These are phyloP conservation scores for Trisateles emortualis DNA, from an alignment of 2,888 invertebrate species.

Conservation along the genomic window DNA sequence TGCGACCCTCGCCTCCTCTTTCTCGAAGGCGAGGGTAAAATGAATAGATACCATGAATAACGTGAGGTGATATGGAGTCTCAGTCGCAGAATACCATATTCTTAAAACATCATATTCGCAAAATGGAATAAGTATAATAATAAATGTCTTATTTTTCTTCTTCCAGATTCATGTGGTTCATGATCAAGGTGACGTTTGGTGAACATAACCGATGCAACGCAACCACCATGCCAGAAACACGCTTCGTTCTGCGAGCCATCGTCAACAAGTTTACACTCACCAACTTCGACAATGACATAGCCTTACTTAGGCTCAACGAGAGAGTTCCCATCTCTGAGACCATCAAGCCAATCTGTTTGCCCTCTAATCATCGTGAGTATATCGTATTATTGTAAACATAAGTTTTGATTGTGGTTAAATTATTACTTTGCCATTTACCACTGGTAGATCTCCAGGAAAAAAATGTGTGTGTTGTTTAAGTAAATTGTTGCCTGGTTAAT, in stretches of 20 bases:
- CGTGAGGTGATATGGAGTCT: no score
- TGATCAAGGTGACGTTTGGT: slow-evolving; percentile 96
- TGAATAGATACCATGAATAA: no score
- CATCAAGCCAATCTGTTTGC: slow-evolving; percentile 94
- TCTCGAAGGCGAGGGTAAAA: no score
- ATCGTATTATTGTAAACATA: not conserved
- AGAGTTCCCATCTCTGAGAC: slow-evolving; percentile 92
- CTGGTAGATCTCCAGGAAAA: no score
- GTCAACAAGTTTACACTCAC: slow-evolving; percentile 93
- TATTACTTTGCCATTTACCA: no score
- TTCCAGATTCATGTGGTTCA: slow-evolving; percentile 96
- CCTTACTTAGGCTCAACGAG: slow-evolving; percentile 93
- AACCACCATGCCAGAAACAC: slow-evolving; percentile 90
- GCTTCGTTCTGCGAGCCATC: slow-evolving; percentile 92
- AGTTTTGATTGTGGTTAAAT: no score
- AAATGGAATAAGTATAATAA: no score
- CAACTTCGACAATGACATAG: slow-evolving; percentile 96
- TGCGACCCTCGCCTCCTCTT: no score
- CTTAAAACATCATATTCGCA: no score
- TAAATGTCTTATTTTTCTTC: slow-evolving; percentile 31
- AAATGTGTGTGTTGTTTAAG: no score
- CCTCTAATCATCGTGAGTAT: slow-evolving; percentile 84
- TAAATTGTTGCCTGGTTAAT: no score
- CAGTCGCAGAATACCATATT: no score
- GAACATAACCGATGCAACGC: slow-evolving; percentile 94